Conservation (phyloP, 2,797 vertebrate species). For the Cygnus olor region DNA sequence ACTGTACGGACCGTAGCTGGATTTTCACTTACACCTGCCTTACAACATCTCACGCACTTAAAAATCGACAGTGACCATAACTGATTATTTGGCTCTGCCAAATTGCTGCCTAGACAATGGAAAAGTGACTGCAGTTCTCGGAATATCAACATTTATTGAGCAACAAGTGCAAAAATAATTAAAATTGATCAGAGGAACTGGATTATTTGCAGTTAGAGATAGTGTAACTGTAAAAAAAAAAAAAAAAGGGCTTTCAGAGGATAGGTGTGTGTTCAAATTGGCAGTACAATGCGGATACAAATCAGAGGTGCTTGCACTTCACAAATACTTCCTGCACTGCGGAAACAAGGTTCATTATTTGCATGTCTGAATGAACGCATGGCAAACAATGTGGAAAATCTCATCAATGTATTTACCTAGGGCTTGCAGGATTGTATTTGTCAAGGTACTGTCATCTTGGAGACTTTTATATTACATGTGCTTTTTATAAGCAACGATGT, state of each 20-base stretch:
- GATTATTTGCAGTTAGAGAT: background rate
- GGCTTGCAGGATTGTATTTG: background rate
- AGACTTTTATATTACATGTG: background rate
- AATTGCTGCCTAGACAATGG: background rate
- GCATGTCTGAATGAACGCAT: conserved; percentile 16
- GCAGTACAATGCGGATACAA: background rate
- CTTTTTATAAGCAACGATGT: background rate
- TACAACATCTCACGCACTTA: background rate
- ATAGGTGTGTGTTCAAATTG: background rate
- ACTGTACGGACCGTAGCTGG: background rate
- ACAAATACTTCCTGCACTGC: background rate
- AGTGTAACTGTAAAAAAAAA: background rate
- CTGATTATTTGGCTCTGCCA: background rate
- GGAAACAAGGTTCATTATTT: conserved; percentile 6
- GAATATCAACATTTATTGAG: background rate
- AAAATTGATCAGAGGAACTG: background rate
- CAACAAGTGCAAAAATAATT: background rate
- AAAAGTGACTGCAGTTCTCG: background rate
- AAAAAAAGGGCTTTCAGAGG: background rate
- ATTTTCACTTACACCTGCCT: background rate
- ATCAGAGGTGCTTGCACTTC: background rate
- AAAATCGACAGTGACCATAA: background rate
- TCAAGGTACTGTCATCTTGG: background rate
- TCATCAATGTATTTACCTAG: background rate
- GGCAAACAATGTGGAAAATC: background rate